Conservation (phyloP, 2,888 invertebrate species). For the Coenonympha glycerion region DNA sequence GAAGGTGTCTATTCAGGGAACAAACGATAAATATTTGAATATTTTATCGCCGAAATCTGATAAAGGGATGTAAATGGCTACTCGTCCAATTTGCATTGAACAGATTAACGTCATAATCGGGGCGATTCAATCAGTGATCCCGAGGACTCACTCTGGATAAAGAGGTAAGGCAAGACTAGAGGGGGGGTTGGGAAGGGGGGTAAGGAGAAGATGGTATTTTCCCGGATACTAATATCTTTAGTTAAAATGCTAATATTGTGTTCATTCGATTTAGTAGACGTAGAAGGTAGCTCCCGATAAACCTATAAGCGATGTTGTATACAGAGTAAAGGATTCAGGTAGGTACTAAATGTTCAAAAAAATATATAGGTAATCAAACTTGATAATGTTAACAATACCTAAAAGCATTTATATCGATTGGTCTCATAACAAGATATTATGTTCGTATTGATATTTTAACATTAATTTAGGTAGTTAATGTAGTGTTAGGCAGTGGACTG, state of each 20-base stretch:
- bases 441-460: not conserved
- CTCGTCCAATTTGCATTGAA: constrained; percentile 74
- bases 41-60: constrained; percentile 65
- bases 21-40: constrained; percentile 68
- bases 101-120: constrained; percentile 76
- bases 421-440: no score
- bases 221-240: constrained; percentile 66
- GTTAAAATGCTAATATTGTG: constrained; percentile 76
- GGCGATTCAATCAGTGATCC: constrained; percentile 72
- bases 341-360: no score
- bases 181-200: constrained; percentile 28
- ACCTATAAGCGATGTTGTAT: constrained; percentile 6
- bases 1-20: constrained; percentile 39
- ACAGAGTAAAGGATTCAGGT: no score
- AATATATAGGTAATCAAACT: no score
- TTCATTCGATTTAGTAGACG: constrained; percentile 68
- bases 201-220: constrained; percentile 41
- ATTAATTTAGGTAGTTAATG: constrained; percentile 3
- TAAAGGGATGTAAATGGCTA: constrained; percentile 73
- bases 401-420: no score
- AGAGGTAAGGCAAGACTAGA: constrained; percentile 26
- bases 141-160: constrained; percentile 55
- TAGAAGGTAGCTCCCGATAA: constrained; percentile 44
- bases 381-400: no score
- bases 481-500: constrained; percentile 1